Conservation (phyloP, 2,888 invertebrate species). For the Euplexia lucipara region DNA sequence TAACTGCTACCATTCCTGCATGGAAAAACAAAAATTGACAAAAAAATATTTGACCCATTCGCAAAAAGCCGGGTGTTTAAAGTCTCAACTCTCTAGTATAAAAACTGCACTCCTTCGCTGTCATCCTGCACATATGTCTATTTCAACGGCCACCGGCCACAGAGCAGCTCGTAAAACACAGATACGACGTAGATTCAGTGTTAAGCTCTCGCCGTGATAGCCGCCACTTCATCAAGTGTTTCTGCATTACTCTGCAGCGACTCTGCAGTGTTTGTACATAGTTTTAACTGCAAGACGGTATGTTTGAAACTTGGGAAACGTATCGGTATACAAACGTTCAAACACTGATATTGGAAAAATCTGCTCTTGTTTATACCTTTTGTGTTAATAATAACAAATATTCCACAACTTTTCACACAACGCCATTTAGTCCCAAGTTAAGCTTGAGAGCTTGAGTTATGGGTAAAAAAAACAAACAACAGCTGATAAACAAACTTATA, state of each 20-base stretch:
- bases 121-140: neutral
- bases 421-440: too few relatives aligned
- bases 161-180: slow-evolving; percentile 37
- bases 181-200: slow-evolving; percentile 41
- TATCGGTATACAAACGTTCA: neutral
- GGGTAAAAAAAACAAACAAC: too few relatives aligned
- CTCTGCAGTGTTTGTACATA: slow-evolving; percentile 32
- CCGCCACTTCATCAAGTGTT: slow-evolving; percentile 35
- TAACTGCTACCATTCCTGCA: too few relatives aligned
- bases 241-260: slow-evolving; percentile 24
- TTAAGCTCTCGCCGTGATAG: slow-evolving; percentile 37
- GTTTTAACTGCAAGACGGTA: slow-evolving; percentile 7
- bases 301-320: neutral
- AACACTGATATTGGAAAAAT: neutral
- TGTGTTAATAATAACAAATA: too few relatives aligned
- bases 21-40: too few relatives aligned
- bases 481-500: too few relatives aligned
- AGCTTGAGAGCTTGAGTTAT: too few relatives aligned
- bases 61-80: neutral
- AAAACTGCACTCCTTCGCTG: neutral
- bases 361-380: too few relatives aligned
- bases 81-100: neutral
- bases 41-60: too few relatives aligned
- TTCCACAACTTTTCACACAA: too few relatives aligned
- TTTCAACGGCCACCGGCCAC: slow-evolving; percentile 7